phyloP scores from a whole-genome alignment of 1,140 invertebrate genomes.

The Rhopalosiphum maidis region DNA sequence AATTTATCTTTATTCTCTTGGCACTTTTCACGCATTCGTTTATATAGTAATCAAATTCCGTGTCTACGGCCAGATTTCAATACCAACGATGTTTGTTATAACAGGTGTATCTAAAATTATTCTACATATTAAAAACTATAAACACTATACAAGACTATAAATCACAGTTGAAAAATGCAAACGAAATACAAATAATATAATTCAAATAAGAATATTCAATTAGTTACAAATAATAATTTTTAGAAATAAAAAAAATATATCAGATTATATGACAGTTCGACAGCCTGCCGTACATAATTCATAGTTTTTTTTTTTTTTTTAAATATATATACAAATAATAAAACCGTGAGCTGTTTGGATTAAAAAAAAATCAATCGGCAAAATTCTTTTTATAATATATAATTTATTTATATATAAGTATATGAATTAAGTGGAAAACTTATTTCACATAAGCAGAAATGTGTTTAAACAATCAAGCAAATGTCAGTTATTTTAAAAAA shows the following conservation, averaged over 20 bases:
- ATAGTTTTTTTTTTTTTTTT: background rate
- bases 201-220: background rate
- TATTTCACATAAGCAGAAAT: background rate
- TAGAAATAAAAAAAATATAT: background rate
- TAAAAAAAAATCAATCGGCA: background rate
- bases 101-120: slow-evolving; percentile 18
- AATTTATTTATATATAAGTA: no score
- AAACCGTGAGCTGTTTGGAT: background rate
- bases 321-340: background rate
- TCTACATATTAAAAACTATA: background rate
- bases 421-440: background rate
- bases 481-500: background rate
- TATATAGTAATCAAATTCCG: slow-evolving; percentile 18
- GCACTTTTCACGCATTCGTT: background rate
- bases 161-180: background rate
- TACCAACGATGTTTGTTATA: background rate
- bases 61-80: background rate
- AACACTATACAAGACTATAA: background rate
- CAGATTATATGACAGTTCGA: background rate
- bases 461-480: background rate
- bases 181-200: background rate
- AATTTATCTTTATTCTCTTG: background rate
- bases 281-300: background rate
- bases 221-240: slow-evolving; percentile 2
- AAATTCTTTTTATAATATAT: background rate